These are phyloP conservation scores for Anarrhichthys ocellatus DNA, from an alignment of 2,113 vertebrate species.

Conservation along the genomic window DNA sequence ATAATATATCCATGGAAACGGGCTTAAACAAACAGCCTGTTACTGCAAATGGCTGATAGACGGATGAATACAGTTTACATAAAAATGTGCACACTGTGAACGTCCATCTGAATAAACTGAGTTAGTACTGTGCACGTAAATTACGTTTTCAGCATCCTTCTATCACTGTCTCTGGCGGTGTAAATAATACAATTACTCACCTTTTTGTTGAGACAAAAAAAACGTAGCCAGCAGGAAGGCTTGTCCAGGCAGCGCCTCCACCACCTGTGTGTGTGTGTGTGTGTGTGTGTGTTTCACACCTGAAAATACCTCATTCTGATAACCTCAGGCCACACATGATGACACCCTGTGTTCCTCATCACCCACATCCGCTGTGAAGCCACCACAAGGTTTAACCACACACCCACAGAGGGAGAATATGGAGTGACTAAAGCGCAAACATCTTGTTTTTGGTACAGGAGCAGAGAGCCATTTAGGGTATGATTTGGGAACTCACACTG, in stretches of 20 bases:
- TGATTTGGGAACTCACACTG: slow-evolving; percentile 26
- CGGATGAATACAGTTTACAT: slow-evolving; percentile 48
- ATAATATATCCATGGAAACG: slow-evolving; percentile 60
- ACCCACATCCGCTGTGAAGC: slow-evolving; percentile 15
- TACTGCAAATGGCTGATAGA: slow-evolving; percentile 30
- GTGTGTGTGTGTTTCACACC: slow-evolving; percentile 56
- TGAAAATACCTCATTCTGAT: slow-evolving; percentile 57
- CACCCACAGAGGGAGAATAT: slow-evolving; percentile 9
- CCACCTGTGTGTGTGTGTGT: slow-evolving; percentile 59
- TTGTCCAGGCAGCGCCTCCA: slow-evolving; percentile 50
- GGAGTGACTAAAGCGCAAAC: slow-evolving; percentile 34
- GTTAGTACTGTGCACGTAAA: neutral
- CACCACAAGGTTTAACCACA: neutral
- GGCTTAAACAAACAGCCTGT: slow-evolving; percentile 47
- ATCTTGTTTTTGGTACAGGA: slow-evolving; percentile 45
- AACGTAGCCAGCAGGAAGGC: slow-evolving; percentile 21
- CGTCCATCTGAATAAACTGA: slow-evolving; percentile 21
- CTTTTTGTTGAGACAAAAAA: slow-evolving; percentile 19
- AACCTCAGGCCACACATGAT: slow-evolving; percentile 38
- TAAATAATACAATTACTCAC: slow-evolving; percentile 9
- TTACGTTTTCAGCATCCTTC: neutral
- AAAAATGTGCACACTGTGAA: slow-evolving; percentile 5
- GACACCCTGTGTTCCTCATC: slow-evolving; percentile 37
- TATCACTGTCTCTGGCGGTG: neutral
- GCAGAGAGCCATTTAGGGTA: slow-evolving; percentile 46